Conservation (phyloP, 1,140 invertebrate species). For the Maconellicoccus hirsutus region DNA sequence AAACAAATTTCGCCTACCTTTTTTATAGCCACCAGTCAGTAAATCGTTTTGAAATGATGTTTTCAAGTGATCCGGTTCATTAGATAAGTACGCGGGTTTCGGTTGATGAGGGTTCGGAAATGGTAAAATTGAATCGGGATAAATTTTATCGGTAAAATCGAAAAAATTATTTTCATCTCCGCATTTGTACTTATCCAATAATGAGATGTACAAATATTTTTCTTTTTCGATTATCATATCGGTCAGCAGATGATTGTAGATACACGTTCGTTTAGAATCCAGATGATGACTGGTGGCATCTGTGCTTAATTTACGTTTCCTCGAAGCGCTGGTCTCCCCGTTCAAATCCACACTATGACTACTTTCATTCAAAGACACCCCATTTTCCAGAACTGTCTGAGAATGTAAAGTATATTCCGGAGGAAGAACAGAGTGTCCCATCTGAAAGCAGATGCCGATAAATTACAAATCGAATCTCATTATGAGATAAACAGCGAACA, state of each 20-base stretch:
- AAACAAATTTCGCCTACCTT: not conserved
- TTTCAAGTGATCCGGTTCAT: not conserved
- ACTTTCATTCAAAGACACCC: not conserved
- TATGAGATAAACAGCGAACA: not conserved
- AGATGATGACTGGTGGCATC: not conserved
- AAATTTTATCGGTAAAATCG: not conserved
- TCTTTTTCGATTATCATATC: not conserved
- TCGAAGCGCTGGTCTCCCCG: not conserved
- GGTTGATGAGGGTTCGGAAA: not conserved
- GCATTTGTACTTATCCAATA: not conserved
- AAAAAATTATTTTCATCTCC: not conserved
- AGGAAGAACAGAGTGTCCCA: not conserved
- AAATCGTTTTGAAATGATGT: not conserved
- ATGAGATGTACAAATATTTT: not conserved
- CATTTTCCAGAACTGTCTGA: not conserved
- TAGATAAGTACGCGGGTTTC: not conserved
- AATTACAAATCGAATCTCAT: not conserved
- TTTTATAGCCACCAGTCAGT: not conserved
- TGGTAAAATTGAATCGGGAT: not conserved
- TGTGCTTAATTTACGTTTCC: not conserved
- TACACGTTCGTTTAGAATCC: not conserved
- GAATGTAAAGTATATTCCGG: slow-evolving; percentile 4
- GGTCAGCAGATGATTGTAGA: not conserved
- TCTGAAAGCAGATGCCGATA: not conserved
- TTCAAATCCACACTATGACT: not conserved